Percentiles rank a stretch among this genome's conserved stretches.
These are phyloP conservation scores for Stenurella melanura DNA, from an alignment of 2,888 invertebrate genomes.

Conservation along the genomic window DNA sequence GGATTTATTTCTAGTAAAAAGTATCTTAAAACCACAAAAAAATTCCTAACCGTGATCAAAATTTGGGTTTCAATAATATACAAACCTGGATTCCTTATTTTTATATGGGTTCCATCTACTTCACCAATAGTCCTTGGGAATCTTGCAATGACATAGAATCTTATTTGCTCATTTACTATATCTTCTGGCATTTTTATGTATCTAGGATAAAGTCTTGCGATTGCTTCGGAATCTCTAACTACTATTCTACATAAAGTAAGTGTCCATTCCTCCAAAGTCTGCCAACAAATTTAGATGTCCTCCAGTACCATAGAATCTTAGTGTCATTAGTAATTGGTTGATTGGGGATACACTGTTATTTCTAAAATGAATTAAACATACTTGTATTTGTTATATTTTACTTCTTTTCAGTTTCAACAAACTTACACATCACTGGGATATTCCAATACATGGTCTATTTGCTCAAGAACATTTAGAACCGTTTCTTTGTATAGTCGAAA, in stretches of 20 bases:
- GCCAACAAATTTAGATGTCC: slow-evolving; percentile 3
- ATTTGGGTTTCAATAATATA: not conserved
- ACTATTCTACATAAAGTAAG: slow-evolving; percentile 18
- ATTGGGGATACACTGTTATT: slow-evolving; percentile 9
- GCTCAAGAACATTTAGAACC: slow-evolving; percentile 17
- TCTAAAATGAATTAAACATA: not conserved
- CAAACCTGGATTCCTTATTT: slow-evolving; percentile 10
- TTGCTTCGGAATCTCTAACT: slow-evolving; percentile 20
- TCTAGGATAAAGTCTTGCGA: no score
- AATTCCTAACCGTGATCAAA: not conserved
- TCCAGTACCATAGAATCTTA: slow-evolving; percentile 15
- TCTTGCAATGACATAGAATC: slow-evolving; percentile 17
- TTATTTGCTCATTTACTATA: not conserved
- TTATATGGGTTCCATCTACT: slow-evolving; percentile 32
- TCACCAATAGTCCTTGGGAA: slow-evolving; percentile 22
- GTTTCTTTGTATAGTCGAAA: slow-evolving; percentile 17
- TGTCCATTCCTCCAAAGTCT: slow-evolving; percentile 12
- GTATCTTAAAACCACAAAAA: not conserved
- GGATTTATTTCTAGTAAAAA: not conserved
- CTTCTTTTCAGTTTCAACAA: slow-evolving; percentile 9
- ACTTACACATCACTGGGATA: slow-evolving; percentile 18
- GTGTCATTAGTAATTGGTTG: slow-evolving; percentile 10
- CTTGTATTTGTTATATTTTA: not conserved
- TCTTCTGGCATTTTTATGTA: no score
- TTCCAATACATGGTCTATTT: slow-evolving; percentile 16